Evolutionary conservation across 2,888 invertebrate genomes (phyloP).

Genomic region (Torymus tubicola): DNA sequence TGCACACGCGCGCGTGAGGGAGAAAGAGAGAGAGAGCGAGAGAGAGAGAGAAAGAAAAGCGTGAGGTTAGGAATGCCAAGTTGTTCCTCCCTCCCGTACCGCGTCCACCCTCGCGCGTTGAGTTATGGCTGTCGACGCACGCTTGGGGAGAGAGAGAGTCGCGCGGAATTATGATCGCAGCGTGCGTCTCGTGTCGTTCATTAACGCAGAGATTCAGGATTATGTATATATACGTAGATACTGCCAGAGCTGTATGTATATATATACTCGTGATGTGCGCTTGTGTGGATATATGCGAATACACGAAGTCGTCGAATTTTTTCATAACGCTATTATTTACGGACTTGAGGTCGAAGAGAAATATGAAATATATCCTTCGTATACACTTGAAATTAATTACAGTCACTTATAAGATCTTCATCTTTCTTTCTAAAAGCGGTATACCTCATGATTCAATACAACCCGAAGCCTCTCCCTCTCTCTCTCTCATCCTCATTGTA

Average conservation of each 20-base stretch:
- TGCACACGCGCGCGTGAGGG: constrained; percentile 56
- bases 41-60: constrained; percentile 32
- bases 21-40: constrained; percentile 54
- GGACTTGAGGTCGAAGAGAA: too few species aligned
- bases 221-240: neutral
- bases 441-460: too few species aligned
- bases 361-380: too few species aligned
- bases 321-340: neutral
- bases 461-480: too few species aligned
- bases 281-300: neutral
- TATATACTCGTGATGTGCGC: too few species aligned
- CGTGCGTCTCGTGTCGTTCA: neutral
- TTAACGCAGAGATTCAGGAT: constrained; percentile 26
- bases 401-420: too few species aligned
- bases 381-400: too few species aligned
- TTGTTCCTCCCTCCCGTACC: neutral
- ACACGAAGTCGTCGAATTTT: neutral
- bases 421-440: too few species aligned
- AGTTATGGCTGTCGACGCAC: neutral
- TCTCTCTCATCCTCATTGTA: too few species aligned
- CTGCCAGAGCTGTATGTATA: too few species aligned
- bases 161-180: constrained; percentile 10
- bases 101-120: neutral
- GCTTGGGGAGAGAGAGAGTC: too few species aligned
- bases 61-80: constrained; percentile 65